Percentiles rank a stretch among this genome's conserved stretches.
These are phyloP conservation scores for Ashinkailepas kermadecensis DNA, from an alignment of 2,888 invertebrate species.

Conservation along the genomic window DNA sequence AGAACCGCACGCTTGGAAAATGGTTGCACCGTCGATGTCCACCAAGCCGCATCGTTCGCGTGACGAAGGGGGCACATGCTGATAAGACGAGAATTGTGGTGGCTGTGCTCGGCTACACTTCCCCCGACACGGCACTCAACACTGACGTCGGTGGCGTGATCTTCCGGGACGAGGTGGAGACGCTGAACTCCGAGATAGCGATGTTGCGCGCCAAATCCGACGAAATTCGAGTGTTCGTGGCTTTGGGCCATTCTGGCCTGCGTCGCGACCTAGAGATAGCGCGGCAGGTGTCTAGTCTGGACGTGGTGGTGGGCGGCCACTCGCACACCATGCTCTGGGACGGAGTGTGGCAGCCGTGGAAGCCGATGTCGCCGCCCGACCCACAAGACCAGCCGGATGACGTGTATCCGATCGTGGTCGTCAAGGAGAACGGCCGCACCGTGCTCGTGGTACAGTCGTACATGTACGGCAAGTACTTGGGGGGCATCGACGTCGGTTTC, in stretches of 20 bases:
- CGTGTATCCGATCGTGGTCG: not conserved
- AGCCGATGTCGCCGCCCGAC: not conserved
- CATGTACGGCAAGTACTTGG: slow-evolving; percentile 4
- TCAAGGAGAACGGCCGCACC: not conserved
- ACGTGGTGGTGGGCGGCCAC: not conserved
- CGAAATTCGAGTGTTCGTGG: not conserved
- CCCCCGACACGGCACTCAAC: not conserved
- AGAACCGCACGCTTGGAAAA: not conserved
- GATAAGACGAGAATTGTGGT: not conserved
- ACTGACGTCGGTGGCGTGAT: not conserved
- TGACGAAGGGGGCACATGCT: not conserved
- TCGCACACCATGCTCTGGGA: not conserved
- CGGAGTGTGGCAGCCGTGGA: not conserved
- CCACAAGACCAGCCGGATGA: not conserved
- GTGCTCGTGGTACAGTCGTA: not conserved
- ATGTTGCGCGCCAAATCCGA: not conserved
- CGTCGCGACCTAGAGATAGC: not conserved
- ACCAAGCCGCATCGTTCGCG: too few relatives aligned
- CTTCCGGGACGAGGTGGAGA: not conserved
- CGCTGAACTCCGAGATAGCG: not conserved
- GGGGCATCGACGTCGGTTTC: not conserved
- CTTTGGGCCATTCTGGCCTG: not conserved
- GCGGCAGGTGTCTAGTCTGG: not conserved
- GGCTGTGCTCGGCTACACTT: not conserved
- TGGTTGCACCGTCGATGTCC: not conserved